Evolutionary conservation across 1,140 invertebrate species (phyloP).

Genomic region (Drosophila kikkawai): DNA sequence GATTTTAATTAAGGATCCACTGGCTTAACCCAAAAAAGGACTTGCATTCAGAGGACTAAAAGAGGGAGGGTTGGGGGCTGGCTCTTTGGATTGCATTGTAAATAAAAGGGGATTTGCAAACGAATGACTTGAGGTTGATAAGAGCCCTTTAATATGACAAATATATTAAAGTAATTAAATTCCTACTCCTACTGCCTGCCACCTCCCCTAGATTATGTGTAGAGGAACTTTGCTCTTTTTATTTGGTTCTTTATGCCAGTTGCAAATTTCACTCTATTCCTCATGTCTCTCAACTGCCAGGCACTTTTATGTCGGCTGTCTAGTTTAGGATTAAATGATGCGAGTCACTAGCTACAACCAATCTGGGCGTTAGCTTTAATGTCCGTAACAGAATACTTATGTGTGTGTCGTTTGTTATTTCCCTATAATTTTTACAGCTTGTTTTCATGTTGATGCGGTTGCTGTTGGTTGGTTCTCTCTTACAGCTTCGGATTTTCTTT

Average conservation of each 20-base stretch:
- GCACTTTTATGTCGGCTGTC: slow-evolving; percentile 20
- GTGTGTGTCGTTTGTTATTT: slow-evolving; percentile 62
- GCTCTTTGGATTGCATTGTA: slow-evolving; percentile 4
- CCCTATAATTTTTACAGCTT: slow-evolving; percentile 80
- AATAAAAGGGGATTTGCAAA: slow-evolving; percentile 4
- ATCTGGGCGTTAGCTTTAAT: slow-evolving; percentile 41
- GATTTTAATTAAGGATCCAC: slow-evolving; percentile 42
- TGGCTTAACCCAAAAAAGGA: slow-evolving; percentile 31
- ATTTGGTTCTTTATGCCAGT: slow-evolving; percentile 2
- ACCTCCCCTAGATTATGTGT: too few species aligned
- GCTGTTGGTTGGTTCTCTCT: slow-evolving; percentile 8
- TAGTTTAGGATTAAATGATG: slow-evolving; percentile 42
- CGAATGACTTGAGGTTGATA: neutral
- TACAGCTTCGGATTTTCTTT: slow-evolving; percentile 37
- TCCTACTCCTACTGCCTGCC: neutral
- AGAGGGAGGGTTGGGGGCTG: neutral
- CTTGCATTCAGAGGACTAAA: slow-evolving; percentile 1
- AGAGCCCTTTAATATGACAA: neutral
- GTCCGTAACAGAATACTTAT: slow-evolving; percentile 38
- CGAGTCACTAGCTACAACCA: slow-evolving; percentile 30
- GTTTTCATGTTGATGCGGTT: slow-evolving; percentile 58
- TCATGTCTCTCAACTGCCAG: neutral
- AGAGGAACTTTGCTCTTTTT: neutral
- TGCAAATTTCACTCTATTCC: neutral
- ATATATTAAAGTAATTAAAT: slow-evolving; percentile 4